Percentiles rank a stretch among this genome's conserved stretches.
These are phyloP conservation scores for Oreohelix idahoensis DNA, from an alignment of 1,140 invertebrate species.

Conservation along the genomic window DNA sequence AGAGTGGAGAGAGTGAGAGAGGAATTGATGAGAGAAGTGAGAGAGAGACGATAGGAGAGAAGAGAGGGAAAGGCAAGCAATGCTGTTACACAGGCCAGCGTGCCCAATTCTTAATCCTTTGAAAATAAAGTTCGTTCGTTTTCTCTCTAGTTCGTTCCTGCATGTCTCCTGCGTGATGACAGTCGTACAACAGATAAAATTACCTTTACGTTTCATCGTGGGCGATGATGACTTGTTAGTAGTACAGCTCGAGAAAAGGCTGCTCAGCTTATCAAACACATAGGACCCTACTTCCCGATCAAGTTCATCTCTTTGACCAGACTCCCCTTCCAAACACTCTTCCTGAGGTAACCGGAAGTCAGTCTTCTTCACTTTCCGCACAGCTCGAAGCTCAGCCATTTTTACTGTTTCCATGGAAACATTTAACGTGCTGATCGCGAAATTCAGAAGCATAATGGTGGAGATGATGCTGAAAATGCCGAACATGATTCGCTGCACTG, in stretches of 20 bases:
- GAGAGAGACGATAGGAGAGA: too few relatives aligned
- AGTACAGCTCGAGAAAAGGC: background rate
- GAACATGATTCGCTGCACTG: background rate
- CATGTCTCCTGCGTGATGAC: too few relatives aligned
- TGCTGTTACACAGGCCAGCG: too few relatives aligned
- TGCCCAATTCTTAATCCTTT: too few relatives aligned
- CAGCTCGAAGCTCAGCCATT: background rate
- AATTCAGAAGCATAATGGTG: slow-evolving; percentile 20
- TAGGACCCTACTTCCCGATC: slow-evolving; percentile 7
- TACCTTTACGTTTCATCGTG: background rate
- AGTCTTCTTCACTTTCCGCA: background rate
- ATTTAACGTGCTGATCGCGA: slow-evolving; percentile 20
- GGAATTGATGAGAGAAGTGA: too few relatives aligned
- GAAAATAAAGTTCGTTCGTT: too few relatives aligned
- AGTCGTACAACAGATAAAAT: too few relatives aligned
- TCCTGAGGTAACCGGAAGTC: background rate
- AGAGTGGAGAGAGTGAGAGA: too few relatives aligned
- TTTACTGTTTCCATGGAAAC: slow-evolving; percentile 8
- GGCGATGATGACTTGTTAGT: background rate
- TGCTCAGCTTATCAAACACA: slow-evolving; percentile 1
- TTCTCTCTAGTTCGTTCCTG: too few relatives aligned
- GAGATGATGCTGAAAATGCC: slow-evolving; percentile 2
- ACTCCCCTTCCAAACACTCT: background rate
- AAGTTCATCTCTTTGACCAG: slow-evolving; percentile 2
- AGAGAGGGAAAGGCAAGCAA: too few relatives aligned